Evolutionary conservation across 2,888 invertebrate species (phyloP).

Genomic region (Microplitis manilae): DNA sequence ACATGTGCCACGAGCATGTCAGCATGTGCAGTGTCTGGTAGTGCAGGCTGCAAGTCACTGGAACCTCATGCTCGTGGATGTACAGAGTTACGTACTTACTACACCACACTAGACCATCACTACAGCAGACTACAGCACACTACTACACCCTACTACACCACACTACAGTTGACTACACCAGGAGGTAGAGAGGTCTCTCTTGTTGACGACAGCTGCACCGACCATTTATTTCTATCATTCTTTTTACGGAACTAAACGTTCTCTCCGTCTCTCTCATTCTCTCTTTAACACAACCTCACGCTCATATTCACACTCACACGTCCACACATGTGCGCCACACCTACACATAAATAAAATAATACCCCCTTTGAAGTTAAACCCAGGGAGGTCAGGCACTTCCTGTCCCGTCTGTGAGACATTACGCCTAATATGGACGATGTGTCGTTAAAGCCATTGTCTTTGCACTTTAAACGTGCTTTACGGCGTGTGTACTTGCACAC

Average conservation of each 20-base stretch:
- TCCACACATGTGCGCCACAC: neutral
- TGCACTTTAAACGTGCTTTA: conserved; percentile 5
- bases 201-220: conserved; percentile 25
- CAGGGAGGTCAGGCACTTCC: conserved; percentile 37
- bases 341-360: conserved; percentile 10
- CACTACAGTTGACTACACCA: neutral
- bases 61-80: conserved; percentile 12
- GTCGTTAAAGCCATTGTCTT: conserved; percentile 20
- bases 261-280: conserved; percentile 10
- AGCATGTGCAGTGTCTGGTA: conserved; percentile 40
- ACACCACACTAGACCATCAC: conserved; percentile 1
- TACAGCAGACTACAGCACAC: neutral
- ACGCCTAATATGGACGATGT: conserved; percentile 16
- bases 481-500: neutral
- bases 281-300: neutral
- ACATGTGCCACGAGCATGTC: conserved; percentile 42
- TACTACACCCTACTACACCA: neutral
- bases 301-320: neutral
- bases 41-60: conserved; percentile 25
- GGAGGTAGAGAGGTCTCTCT: conserved; percentile 21
- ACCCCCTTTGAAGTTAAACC: conserved; percentile 37
- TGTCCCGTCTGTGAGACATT: conserved; percentile 39
- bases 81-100: conserved; percentile 1
- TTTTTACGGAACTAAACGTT: conserved; percentile 2
- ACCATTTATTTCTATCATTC: conserved; percentile 28